A percentile compares a stretch with the other conserved stretches of the same genome.
Evolutionary conservation across 1,140 invertebrate species (phyloP).

Genomic region (Rhopalosiphum padi): DNA sequence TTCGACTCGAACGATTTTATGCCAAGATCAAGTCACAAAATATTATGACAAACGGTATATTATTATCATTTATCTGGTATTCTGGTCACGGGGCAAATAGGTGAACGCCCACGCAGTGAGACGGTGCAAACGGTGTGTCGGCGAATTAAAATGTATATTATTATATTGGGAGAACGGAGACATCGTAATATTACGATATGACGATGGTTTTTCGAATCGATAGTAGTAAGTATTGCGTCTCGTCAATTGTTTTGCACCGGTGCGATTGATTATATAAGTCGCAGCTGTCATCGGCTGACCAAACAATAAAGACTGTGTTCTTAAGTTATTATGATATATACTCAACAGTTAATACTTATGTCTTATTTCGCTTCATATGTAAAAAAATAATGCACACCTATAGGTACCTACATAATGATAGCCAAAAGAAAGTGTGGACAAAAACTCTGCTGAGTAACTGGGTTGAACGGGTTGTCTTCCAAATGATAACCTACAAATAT

Average conservation of each 20-base stretch:
- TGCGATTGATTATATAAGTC: not conserved
- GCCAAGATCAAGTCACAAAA: not conserved
- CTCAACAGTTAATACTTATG: not conserved
- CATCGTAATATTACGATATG: not conserved
- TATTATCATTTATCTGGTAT: slow-evolving; percentile 5
- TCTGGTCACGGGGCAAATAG: not conserved
- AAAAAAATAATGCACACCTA: not conserved
- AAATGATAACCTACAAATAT: not conserved
- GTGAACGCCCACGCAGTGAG: not conserved
- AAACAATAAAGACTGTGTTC: not conserved
- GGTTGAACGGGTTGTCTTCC: not conserved
- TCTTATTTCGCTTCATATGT: not conserved
- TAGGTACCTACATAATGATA: not conserved
- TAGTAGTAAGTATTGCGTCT: not conserved
- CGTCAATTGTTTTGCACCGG: not conserved
- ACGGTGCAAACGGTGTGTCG: too few relatives aligned
- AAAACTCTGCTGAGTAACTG: not conserved
- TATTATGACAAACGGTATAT: slow-evolving; percentile 5
- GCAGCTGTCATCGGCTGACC: not conserved
- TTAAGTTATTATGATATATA: not conserved
- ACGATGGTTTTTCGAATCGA: not conserved
- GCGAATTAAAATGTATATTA: not conserved
- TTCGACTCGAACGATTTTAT: not conserved
- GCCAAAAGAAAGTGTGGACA: not conserved
- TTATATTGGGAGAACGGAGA: not conserved